Percentiles rank a stretch among this genome's conserved stretches.
Evolutionary conservation across 2,797 vertebrate genomes (phyloP).

Genomic region (Phalloptychus januarius): DNA sequence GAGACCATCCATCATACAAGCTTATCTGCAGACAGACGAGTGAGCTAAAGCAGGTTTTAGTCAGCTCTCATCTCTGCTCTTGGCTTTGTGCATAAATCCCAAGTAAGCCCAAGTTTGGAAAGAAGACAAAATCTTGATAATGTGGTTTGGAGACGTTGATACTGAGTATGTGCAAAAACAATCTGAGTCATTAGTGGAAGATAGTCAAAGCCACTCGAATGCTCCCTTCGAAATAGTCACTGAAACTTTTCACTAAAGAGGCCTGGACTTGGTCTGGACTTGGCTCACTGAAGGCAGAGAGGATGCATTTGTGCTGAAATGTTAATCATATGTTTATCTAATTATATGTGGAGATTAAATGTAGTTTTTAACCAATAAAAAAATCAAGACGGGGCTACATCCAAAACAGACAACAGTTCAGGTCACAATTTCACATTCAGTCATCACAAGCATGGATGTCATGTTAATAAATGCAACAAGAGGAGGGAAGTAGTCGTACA

Average conservation of each 20-base stretch:
- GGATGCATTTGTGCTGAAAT: constrained; percentile 55
- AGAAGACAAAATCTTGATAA: constrained; percentile 40
- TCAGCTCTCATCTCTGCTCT: constrained; percentile 46
- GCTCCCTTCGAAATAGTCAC: constrained; percentile 26
- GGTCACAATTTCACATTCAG: constrained; percentile 9
- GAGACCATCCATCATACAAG: constrained; percentile 60
- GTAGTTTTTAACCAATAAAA: constrained; percentile 24
- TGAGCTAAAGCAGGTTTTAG: constrained; percentile 52
- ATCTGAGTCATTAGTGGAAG: constrained; percentile 67
- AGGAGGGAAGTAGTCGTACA: no score
- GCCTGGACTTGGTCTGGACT: constrained; percentile 26
- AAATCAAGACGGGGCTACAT: constrained; percentile 17
- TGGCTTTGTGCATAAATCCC: constrained; percentile 35
- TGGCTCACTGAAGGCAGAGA: constrained; percentile 43
- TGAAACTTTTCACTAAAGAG: constrained; percentile 38
- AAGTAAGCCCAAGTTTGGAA: constrained; percentile 44
- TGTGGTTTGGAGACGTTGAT: constrained; percentile 62
- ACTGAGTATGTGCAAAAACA: constrained; percentile 60
- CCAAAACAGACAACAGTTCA: constrained; percentile 14
- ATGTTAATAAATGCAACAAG: neutral
- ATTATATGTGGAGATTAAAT: constrained; percentile 33
- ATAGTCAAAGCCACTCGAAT: constrained; percentile 35
- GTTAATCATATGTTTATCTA: constrained; percentile 57
- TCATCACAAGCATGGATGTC: neutral
- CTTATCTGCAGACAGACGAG: constrained; percentile 64